Conservation (phyloP, 2,797 vertebrate genomes). For the Odontamblyopus rebecca region DNA sequence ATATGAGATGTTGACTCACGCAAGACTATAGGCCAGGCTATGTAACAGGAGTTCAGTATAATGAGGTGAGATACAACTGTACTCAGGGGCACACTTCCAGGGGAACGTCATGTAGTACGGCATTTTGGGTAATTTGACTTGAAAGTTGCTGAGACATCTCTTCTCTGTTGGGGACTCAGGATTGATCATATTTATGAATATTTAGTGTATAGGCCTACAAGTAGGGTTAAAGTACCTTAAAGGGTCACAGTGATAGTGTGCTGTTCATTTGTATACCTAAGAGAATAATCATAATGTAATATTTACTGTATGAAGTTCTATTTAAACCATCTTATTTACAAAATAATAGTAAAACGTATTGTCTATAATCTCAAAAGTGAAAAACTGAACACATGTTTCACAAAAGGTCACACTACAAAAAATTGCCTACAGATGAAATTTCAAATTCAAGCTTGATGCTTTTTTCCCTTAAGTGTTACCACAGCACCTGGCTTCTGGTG, state of each 20-base stretch:
- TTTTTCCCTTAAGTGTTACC: background rate
- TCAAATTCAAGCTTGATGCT: no score
- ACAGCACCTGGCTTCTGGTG: background rate
- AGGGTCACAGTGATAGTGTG: no score
- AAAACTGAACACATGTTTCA: no score
- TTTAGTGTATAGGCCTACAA: background rate
- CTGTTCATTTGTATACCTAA: no score
- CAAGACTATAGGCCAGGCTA: slow-evolving; percentile 33
- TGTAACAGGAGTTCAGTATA: slow-evolving; percentile 58
- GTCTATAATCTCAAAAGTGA: no score
- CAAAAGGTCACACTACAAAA: no score
- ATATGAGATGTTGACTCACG: slow-evolving; percentile 61
- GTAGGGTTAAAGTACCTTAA: background rate
- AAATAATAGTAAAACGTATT: no score
- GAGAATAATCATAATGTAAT: no score
- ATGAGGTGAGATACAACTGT: slow-evolving; percentile 70
- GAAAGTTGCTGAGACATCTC: slow-evolving; percentile 51
- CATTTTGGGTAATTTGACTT: slow-evolving; percentile 62
- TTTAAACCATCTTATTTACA: no score
- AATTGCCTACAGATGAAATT: no score
- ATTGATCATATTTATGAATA: slow-evolving; percentile 8
- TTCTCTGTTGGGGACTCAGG: slow-evolving; percentile 30
- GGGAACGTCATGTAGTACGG: slow-evolving; percentile 46
- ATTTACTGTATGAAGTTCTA: no score
- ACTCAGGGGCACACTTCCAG: slow-evolving; percentile 57